These are phyloP conservation scores for Augochlorella aurata DNA, from an alignment of 2,888 invertebrate species.

Conservation along the genomic window DNA sequence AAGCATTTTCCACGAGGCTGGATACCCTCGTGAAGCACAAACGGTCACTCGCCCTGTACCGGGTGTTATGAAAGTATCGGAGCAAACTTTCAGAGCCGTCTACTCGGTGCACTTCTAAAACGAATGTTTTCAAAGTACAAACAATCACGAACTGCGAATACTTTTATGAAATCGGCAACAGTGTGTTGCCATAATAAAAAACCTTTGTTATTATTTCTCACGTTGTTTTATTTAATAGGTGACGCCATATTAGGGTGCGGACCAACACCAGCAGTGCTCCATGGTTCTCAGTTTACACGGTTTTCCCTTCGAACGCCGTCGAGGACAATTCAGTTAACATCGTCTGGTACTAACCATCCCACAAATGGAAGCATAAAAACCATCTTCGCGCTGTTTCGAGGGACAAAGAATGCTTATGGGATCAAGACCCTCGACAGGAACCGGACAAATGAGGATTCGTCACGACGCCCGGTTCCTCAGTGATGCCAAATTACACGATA, in stretches of 20 bases:
- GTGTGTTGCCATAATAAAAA: neutral
- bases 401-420: constrained; percentile 3
- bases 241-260: neutral
- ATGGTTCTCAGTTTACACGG: neutral
- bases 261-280: neutral
- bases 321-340: constrained; percentile 13
- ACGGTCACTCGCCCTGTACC: constrained; percentile 26
- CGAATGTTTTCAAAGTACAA: neutral
- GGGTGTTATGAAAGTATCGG: neutral
- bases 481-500: neutral
- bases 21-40: constrained; percentile 43
- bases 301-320: neutral
- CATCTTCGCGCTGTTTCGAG: neutral
- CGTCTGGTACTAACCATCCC: neutral
- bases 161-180: neutral
- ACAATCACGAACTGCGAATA: neutral
- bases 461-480: neutral
- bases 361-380: constrained; percentile 10
- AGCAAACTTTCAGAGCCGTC: neutral
- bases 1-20: constrained; percentile 55
- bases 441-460: constrained; percentile 5
- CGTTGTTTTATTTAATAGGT: neutral
- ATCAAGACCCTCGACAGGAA: neutral
- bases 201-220: neutral
- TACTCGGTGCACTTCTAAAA: neutral